phyloP scores from a whole-genome alignment of 2,888 invertebrate genomes.

The Machimus atricapillus region DNA sequence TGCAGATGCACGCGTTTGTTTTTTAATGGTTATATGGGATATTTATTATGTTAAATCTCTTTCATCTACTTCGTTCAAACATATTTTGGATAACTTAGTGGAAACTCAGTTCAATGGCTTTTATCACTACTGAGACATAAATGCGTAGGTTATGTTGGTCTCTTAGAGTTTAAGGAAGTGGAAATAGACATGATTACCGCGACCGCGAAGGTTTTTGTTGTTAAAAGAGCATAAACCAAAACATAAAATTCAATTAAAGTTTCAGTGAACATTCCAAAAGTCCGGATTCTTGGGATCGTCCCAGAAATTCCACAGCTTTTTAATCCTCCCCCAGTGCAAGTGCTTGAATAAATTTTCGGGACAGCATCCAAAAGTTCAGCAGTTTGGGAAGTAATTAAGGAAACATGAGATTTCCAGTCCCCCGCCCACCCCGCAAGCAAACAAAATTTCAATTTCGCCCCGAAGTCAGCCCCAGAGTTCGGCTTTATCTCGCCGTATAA shows the following conservation, averaged over 20 bases:
- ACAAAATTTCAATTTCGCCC: slow-evolving; percentile 32
- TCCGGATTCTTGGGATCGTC: neutral
- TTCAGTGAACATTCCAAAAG: neutral
- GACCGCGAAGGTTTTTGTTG: neutral
- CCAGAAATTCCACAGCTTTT: neutral
- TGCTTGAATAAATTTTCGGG: slow-evolving; percentile 8
- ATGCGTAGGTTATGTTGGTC: neutral
- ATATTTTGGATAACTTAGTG: neutral
- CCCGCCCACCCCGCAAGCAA: neutral
- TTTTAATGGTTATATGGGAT: too few species aligned
- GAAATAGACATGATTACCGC: neutral
- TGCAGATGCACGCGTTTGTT: too few species aligned
- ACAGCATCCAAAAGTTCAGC: slow-evolving; percentile 10
- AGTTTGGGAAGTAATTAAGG: neutral
- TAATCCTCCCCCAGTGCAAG: neutral
- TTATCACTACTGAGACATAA: neutral
- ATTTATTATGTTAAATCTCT: too few species aligned
- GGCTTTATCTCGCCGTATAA: slow-evolving; percentile 1
- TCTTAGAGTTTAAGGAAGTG: neutral
- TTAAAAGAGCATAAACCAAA: neutral
- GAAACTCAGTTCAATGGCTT: neutral
- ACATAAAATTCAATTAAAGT: neutral
- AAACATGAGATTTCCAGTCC: slow-evolving; percentile 19
- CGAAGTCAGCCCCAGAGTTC: neutral
- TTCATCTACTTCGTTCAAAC: too few species aligned